Conservation (phyloP, 2,113 vertebrate species). For the Tapirus terrestris region DNA sequence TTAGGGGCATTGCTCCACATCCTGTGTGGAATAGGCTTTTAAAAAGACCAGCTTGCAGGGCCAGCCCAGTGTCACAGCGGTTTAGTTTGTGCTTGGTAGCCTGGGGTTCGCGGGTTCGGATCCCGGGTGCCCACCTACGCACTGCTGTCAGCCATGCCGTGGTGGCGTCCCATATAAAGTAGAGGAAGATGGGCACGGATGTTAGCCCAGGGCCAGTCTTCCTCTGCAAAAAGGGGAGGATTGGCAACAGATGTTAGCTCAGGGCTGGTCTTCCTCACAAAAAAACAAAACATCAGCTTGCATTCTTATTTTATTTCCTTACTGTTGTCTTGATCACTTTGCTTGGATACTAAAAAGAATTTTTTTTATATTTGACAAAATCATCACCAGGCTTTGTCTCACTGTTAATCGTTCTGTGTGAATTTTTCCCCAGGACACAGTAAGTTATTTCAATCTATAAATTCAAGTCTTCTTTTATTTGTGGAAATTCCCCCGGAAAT, state of each 20-base stretch:
- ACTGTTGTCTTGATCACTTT: neutral
- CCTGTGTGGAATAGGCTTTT: neutral
- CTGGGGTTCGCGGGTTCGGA: too few relatives aligned
- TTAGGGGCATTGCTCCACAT: neutral
- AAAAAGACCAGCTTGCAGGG: neutral
- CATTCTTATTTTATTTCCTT: neutral
- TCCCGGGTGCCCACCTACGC: too few relatives aligned
- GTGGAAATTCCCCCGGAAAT: constrained; percentile 16
- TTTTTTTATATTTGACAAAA: neutral
- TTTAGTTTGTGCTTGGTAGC: too few relatives aligned
- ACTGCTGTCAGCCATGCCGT: too few relatives aligned
- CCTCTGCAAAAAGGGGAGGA: too few relatives aligned
- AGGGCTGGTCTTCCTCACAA: too few relatives aligned
- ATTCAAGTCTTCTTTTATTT: neutral
- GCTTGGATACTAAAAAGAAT: neutral
- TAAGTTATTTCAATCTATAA: neutral
- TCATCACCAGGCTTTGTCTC: neutral
- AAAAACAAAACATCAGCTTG: neutral
- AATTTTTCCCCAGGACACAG: neutral
- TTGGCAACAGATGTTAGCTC: too few relatives aligned
- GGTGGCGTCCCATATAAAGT: too few relatives aligned
- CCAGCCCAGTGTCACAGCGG: too few relatives aligned
- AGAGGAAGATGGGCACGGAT: too few relatives aligned
- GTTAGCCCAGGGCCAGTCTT: too few relatives aligned
- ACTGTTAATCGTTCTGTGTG: neutral